Conservation (phyloP, 2,113 vertebrate genomes). For the Atlantisia rogersi region DNA sequence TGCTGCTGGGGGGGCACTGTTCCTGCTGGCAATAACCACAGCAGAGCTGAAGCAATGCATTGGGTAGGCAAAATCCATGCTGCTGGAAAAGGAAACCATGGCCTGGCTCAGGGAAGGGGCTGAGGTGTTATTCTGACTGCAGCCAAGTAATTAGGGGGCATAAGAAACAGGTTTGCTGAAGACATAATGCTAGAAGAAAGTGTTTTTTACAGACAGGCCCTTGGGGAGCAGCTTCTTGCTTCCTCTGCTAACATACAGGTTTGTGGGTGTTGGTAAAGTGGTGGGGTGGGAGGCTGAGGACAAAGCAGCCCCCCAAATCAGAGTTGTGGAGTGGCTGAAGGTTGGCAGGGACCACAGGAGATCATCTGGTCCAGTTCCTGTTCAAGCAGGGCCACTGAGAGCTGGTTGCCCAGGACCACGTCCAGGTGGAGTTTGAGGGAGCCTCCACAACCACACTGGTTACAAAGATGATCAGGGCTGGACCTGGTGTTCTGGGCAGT, state of each 20-base stretch:
- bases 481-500: not conserved
- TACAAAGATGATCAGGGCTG: not conserved
- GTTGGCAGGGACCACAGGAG: not conserved
- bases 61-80: not conserved
- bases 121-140: not conserved
- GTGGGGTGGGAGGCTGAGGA: not conserved
- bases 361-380: not conserved
- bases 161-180: not conserved
- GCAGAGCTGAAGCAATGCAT: not conserved
- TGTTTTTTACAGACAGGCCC: not conserved
- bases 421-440: not conserved
- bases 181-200: not conserved
- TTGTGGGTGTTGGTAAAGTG: not conserved
- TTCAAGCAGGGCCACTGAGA: not conserved
- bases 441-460: not conserved
- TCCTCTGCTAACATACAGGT: not conserved
- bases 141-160: not conserved
- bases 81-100: not conserved
- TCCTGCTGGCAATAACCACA: not conserved
- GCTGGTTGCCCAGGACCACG: rapidly evolving
- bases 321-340: not conserved
- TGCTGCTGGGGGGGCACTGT: not conserved
- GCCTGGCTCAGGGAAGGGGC: not conserved
- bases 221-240: not conserved
- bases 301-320: not conserved